A percentile compares a stretch with the other conserved stretches of the same genome.
phyloP scores from a whole-genome alignment of 2,888 invertebrate genomes.

The Steromphala cineraria region DNA sequence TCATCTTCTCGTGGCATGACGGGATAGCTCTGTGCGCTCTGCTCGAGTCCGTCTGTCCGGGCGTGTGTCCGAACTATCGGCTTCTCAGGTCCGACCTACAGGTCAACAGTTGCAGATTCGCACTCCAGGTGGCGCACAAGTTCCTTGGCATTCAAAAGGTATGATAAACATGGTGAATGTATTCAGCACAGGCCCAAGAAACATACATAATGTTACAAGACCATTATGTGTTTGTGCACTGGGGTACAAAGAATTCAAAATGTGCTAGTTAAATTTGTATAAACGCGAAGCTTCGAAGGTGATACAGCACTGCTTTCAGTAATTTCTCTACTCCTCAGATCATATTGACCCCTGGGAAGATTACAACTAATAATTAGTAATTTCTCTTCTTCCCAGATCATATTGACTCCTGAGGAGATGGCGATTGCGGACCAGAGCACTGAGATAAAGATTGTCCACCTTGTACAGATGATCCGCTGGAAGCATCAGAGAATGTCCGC shows the following conservation, averaged over 20 bases:
- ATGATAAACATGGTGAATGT: neutral
- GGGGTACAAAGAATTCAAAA: no score
- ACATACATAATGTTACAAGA: no score
- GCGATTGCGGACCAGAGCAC: slow-evolving; percentile 61
- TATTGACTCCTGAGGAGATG: slow-evolving; percentile 68
- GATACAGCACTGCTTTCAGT: no score
- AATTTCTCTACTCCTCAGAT: no score
- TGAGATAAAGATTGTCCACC: slow-evolving; percentile 65
- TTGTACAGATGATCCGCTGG: slow-evolving; percentile 69
- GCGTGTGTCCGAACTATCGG: slow-evolving; percentile 65
- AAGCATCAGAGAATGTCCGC: slow-evolving; percentile 26
- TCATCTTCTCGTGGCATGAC: slow-evolving; percentile 71
- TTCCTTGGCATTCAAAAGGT: slow-evolving; percentile 56
- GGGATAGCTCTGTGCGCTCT: slow-evolving; percentile 73
- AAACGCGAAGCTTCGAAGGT: no score
- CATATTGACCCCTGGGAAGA: no score
- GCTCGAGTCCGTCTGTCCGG: slow-evolving; percentile 71
- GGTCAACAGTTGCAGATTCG: slow-evolving; percentile 72
- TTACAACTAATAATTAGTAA: no score
- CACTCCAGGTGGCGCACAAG: slow-evolving; percentile 67
- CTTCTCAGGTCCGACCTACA: slow-evolving; percentile 68
- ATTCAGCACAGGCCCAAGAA: no score
- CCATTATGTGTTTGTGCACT: no score
- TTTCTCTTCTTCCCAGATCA: slow-evolving; percentile 42
- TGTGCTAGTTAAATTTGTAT: no score